A percentile compares a stretch with the other conserved stretches of the same genome.
phyloP scores from a whole-genome alignment of 1,140 invertebrate genomes.

The Lepidurus apus region DNA sequence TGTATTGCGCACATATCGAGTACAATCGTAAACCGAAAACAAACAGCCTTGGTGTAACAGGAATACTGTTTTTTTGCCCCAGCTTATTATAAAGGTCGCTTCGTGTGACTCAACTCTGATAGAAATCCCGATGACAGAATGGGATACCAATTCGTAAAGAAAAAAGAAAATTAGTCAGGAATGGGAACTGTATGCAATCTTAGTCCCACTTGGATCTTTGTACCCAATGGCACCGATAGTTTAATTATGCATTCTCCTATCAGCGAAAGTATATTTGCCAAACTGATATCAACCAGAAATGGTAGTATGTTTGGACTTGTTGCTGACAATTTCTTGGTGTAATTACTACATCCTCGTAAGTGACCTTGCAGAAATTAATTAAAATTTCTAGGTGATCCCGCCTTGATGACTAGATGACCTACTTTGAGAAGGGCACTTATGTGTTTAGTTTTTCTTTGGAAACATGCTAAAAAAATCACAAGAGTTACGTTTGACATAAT shows the following conservation, averaged over 20 bases:
- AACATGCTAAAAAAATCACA: neutral
- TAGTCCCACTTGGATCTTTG: too few relatives aligned
- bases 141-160: too few relatives aligned
- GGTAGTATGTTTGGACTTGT: neutral
- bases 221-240: too few relatives aligned
- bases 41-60: neutral
- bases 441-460: neutral
- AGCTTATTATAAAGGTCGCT: neutral
- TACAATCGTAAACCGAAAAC: neutral
- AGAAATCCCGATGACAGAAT: neutral
- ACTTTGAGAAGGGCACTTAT: neutral
- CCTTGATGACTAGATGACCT: conserved; percentile 7
- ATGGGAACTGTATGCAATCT: too few relatives aligned
- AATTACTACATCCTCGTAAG: neutral
- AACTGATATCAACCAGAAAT: neutral
- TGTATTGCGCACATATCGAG: neutral
- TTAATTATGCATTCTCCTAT: too few relatives aligned
- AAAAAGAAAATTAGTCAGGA: too few relatives aligned
- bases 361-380: conserved; percentile 11
- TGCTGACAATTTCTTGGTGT: neutral
- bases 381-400: neutral
- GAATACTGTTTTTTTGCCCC: neutral
- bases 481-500: neutral
- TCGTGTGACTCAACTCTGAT: neutral
- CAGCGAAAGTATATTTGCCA: neutral